Conservation (phyloP, 2,113 vertebrate species). For the Ictidomys tridecemlineatus region DNA sequence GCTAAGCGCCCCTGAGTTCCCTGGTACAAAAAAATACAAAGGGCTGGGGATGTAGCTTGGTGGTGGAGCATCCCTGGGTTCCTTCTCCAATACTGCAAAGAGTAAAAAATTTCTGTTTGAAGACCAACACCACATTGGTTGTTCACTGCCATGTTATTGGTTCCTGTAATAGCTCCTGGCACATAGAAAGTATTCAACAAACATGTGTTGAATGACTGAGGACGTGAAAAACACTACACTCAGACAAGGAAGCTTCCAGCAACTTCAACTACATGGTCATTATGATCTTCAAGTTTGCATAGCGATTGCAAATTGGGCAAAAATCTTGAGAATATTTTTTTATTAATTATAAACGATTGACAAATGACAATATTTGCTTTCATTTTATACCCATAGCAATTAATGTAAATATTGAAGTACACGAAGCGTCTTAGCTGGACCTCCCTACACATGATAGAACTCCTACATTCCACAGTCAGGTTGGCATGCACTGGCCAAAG, state of each 20-base stretch:
- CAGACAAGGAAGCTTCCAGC: background rate
- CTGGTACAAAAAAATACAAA: too few species aligned
- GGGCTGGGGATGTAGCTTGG: too few species aligned
- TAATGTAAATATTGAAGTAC: background rate
- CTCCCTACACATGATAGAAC: background rate
- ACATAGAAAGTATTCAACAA: background rate
- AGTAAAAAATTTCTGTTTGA: background rate
- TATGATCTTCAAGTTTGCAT: background rate
- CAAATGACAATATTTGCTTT: background rate
- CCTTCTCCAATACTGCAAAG: too few species aligned
- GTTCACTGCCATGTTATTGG: background rate
- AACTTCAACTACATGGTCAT: background rate
- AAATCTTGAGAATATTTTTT: background rate
- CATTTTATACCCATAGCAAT: background rate
- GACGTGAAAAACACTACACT: background rate
- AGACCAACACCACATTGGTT: background rate
- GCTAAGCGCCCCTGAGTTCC: too few species aligned
- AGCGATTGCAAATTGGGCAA: background rate
- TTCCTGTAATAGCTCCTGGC: background rate
- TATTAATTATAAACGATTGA: background rate
- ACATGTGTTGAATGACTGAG: background rate
- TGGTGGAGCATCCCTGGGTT: too few species aligned
- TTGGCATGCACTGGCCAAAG: background rate
- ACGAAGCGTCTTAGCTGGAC: background rate
- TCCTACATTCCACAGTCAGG: background rate